Base-by-base conservation (phyloP, 2,113 vertebrate genomes). In the Centrocercus urophasianus region DNA sequence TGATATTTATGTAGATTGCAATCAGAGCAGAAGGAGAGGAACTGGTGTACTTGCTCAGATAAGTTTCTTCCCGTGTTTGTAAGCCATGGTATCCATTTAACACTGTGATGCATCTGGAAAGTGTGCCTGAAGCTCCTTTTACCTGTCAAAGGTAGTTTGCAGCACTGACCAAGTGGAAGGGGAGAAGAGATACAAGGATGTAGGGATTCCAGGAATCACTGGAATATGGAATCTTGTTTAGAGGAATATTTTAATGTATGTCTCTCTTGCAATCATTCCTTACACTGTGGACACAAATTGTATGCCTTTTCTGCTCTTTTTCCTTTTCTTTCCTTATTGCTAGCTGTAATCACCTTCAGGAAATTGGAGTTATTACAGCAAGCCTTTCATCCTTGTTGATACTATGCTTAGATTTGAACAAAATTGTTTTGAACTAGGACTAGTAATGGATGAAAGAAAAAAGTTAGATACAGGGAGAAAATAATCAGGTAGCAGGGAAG, bases 341-440 rank as follows among this genome's bases (percentile, higher is more conserved):
- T 77, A 69, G 16, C 30, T 88, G 40, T 65, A 94, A 88, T 95
- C 59, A 88, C 75, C 60, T 90, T 57, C 63, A 65, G 45, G 34
- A 43, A n/a, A 87, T 54, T 36, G 42, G 64, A 32, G 18, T 48
- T 88, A 45, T 67, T 73, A 50, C 6, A 84, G 28, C 4, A 63
- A 59, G 42, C 48, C 40, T 87, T 90, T 74, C 75, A 64, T 82
- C 71, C 61, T 69, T 56, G 11, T 43, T 50, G 38, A 13, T 57
- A 67, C 77, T 61, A 69, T 72, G 45, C 57, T 77, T 95, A 38
- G 66, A 56, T 48, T 25, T 96, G 84, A 70, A 95, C 86, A 27
- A 84, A 83, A 93, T 84, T 13, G 48, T 75, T 90, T 82, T 63
- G 47, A 92, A 76, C 52, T 54, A 86, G 47, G 10, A 59, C 34